Evolutionary conservation across 2,113 vertebrate species (phyloP).

Genomic region (Dinomys branickii): DNA sequence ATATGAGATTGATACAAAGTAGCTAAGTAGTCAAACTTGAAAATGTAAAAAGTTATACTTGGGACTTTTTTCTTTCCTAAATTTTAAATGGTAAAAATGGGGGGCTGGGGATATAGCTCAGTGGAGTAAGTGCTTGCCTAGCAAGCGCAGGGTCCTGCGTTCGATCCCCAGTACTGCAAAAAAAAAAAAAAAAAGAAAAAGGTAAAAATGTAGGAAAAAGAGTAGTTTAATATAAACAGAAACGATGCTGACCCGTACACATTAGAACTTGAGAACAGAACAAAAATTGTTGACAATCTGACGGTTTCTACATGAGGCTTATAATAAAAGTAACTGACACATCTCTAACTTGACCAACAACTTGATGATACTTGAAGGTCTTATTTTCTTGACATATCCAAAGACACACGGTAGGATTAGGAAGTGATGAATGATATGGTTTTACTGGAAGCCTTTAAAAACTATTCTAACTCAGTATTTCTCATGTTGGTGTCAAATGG

Average conservation of each 20-base stretch:
- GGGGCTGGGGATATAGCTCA: too few species aligned
- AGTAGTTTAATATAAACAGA: neutral
- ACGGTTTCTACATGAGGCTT: neutral
- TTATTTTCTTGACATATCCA: neutral
- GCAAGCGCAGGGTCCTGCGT: too few species aligned
- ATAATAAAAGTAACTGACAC: neutral
- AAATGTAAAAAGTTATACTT: neutral
- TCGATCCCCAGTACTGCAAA: too few species aligned
- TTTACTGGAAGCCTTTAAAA: neutral
- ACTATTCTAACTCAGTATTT: neutral
- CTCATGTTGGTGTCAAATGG: neutral
- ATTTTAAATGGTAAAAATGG: slow-evolving; percentile 19
- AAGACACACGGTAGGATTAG: neutral
- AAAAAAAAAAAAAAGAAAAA: too few species aligned
- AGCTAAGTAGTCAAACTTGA: neutral
- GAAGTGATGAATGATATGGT: neutral
- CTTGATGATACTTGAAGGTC: neutral
- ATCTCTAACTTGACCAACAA: neutral
- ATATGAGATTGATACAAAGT: neutral
- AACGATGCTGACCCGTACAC: neutral
- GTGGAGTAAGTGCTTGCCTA: too few species aligned
- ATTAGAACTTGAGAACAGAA: neutral
- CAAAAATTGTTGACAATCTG: neutral
- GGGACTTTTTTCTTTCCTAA: neutral
- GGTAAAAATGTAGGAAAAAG: too few species aligned